phyloP scores from a whole-genome alignment of 2,797 vertebrate species.

The Chiloscyllium punctatum region DNA sequence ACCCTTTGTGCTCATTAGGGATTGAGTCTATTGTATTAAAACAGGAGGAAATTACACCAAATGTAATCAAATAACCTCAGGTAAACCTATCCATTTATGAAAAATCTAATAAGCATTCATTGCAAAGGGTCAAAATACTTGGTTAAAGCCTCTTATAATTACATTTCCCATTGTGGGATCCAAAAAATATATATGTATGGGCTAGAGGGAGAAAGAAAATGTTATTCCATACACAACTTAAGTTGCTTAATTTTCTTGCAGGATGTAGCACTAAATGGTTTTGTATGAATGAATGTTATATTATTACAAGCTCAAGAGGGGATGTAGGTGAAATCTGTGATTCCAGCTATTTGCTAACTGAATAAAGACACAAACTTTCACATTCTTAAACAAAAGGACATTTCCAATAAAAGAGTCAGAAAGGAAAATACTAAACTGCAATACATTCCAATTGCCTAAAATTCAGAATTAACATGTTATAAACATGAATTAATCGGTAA shows the following conservation, averaged over 20 bases:
- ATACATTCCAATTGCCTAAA: too few relatives aligned
- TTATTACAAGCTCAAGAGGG: too few relatives aligned
- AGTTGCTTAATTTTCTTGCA: not conserved
- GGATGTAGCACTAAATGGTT: not conserved
- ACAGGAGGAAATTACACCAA: constrained; percentile 14
- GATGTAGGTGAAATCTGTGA: too few relatives aligned
- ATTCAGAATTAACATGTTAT: too few relatives aligned
- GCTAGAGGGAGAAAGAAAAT: not conserved
- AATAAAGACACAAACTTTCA: too few relatives aligned
- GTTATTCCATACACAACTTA: not conserved
- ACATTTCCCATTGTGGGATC: not conserved
- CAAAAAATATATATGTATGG: not conserved
- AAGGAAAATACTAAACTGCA: too few relatives aligned
- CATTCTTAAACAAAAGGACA: too few relatives aligned
- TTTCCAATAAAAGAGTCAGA: too few relatives aligned
- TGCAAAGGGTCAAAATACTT: constrained; percentile 29
- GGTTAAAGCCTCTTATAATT: constrained; percentile 9
- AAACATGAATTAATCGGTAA: too few relatives aligned
- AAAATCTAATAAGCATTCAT: constrained; percentile 35
- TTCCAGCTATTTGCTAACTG: too few relatives aligned
- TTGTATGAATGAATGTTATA: not conserved
- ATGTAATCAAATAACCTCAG: constrained; percentile 23
- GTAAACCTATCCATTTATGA: constrained; percentile 2
- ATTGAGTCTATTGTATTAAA: not conserved
- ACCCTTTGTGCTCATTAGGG: constrained; percentile 27